Evolutionary conservation across 2,888 invertebrate genomes (phyloP), one percentile per base, ranked within the genome.

Genomic region (Emmelina monodactyla): DNA sequence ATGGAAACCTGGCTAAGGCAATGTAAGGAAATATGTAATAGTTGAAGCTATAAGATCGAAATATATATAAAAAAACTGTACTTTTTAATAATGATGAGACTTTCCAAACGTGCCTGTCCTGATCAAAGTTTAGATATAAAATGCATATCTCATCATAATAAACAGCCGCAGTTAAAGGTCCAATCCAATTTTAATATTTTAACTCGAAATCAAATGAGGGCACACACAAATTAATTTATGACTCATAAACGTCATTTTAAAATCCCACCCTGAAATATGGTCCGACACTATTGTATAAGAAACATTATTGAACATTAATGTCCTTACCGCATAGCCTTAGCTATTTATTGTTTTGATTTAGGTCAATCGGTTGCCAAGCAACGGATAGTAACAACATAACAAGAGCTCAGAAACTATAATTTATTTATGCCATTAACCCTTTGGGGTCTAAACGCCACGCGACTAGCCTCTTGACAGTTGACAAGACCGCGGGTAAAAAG

Each of bases 171-270:
- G n/a, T 11, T 25, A 25, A 25, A 4, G 11, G 25, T 25, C n/a
- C 6, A 3, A 10, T 25, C 25, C 25, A 25, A 25, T 25, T n/a
- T n/a, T 11, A 25, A 19, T 16, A 31, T 22, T 31, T 22, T 22
- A 11, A 31, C 10, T 30, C 12, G 15, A 15, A 16, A 35, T 5
- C 16, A 15, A 34, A 37, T 11, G 22, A 22, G 16, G 29, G 39
- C 41, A 53, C 51, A 55, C 54, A 59, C 57, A 64, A 60, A 58
- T 55, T 52, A 57, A 68, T 62, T 65, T 64, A 71, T 42, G 52
- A 51, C 46, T 58, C 53, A 55, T 65, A 58, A 63, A 63, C 45
- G 61, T 65, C 62, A 53, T 53, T 58, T 56, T 48, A 47, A 45
- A 52, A 52, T 50, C 53, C 48, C 40, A 42, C 35, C 38, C 37